Evolutionary conservation across 2,797 vertebrate species (phyloP), one percentile per base, ranked within the genome.

Genomic region (Meda fulgida): DNA sequence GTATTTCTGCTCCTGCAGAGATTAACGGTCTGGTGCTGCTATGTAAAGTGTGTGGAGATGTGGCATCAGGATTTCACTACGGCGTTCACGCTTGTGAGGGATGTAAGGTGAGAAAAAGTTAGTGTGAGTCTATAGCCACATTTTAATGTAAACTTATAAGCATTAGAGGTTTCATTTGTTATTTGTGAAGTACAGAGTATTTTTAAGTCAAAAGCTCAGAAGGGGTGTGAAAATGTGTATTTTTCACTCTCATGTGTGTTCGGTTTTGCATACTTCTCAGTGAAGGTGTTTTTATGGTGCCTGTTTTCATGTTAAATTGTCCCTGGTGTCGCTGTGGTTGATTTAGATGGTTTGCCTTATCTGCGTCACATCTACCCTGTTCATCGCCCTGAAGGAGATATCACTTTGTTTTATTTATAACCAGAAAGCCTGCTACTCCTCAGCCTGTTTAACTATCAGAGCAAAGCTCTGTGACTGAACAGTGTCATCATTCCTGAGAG

Each of bases 21-120:
- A 97, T 98, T 91, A 98, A 96, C 88, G 97, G 97, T 88, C 96
- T 99, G 97, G 96, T 99, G 91, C 96, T 99, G 77, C 96, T 98
- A 77, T 99, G 98, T 93, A 99, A 98, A 93, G 98, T 98, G 88
- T 99, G 98, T 66, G 97, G 97, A 48, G 97, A 99, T 81, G 97
- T 99, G 89, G 98, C 98, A 0, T 99, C 98, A 69, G 98, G 97
- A 90, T 99, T 98, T 93, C 97, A 97, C 93, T 97, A 97, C 48
- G 97, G 96, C 55, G 96, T 97, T 91, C 97, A 97, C 67, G 96
- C 96, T 84, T 97, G 96, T 90, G 96, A 97, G 92, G 97, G 97
- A 87, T 97, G 97, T 93, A 97, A 97, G 96, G 97, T 97, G 95
- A 95, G 91, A 66, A 65, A 31, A 46, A 34, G 29, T 66, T 51